Conservation (phyloP, 2,113 vertebrate genomes). For the Empidonax alnorum region DNA sequence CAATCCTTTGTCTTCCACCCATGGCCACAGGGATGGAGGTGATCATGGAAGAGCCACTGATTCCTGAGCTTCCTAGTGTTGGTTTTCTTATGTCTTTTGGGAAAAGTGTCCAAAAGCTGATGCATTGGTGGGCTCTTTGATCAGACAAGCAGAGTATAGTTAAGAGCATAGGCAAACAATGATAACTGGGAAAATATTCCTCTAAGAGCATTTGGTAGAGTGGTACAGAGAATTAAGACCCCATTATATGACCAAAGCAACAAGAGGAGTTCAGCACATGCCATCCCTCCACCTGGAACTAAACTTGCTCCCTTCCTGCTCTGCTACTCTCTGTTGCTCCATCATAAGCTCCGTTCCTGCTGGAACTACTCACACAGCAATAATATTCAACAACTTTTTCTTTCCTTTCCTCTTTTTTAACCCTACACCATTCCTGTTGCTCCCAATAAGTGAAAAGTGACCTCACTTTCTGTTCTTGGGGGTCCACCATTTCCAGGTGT, state of each 20-base stretch:
- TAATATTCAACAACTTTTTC: not conserved
- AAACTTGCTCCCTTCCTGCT: not conserved
- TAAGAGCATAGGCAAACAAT: not conserved
- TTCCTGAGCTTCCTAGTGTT: not conserved
- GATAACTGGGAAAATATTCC: not conserved
- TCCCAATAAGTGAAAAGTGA: not conserved
- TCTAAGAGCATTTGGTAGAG: not conserved
- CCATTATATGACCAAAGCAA: not conserved
- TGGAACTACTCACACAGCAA: not conserved
- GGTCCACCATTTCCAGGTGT: not conserved
- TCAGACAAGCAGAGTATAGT: not conserved
- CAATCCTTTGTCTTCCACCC: not conserved
- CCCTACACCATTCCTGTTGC: accelerated
- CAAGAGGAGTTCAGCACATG: not conserved
- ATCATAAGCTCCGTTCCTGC: not conserved
- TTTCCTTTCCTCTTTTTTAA: not conserved
- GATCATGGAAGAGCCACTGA: not conserved
- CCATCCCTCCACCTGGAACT: not conserved
- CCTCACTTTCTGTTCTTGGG: not conserved
- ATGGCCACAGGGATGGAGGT: not conserved
- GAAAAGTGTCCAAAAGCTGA: not conserved
- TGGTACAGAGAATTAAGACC: not conserved
- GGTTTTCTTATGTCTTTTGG: not conserved
- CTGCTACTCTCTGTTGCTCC: not conserved
- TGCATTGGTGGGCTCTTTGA: not conserved